Conservation (phyloP, 2,888 invertebrate genomes). For the Phytoseiulus persimilis region DNA sequence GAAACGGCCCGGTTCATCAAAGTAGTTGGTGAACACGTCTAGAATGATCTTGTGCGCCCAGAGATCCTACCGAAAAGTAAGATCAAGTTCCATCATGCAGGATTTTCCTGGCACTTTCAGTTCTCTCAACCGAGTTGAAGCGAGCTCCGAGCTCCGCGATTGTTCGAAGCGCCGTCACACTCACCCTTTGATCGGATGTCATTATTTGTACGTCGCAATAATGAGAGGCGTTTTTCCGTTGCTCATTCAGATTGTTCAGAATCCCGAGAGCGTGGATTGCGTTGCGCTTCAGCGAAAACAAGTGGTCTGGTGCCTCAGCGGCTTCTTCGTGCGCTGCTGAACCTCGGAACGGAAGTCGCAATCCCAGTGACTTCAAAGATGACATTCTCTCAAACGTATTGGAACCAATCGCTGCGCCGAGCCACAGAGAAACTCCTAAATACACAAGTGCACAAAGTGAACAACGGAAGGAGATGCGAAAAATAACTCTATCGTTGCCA, state of each 20-base stretch:
- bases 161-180: background rate
- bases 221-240: constrained; percentile 17
- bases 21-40: background rate
- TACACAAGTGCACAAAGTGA: background rate
- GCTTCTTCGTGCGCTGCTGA: background rate
- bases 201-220: constrained; percentile 30
- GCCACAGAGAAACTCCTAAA: background rate
- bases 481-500: background rate
- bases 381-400: background rate
- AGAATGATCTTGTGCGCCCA: constrained; percentile 12
- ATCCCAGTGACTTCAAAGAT: background rate
- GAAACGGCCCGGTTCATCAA: constrained; percentile 6
- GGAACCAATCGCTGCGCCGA: background rate
- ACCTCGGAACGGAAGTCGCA: background rate
- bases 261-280: background rate
- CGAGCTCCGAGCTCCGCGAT: background rate
- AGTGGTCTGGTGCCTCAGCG: background rate
- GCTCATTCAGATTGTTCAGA: constrained; percentile 10
- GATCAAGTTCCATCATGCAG: background rate
- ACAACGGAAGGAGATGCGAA: background rate
- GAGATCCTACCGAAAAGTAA: background rate
- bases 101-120: too few species aligned
- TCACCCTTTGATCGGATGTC: background rate
- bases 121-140: background rate
- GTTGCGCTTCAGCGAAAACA: background rate